Evolutionary conservation across 1,140 invertebrate genomes (phyloP), one percentile per base, ranked within the genome.

Genomic region (Plectrocnemia conspersa): DNA sequence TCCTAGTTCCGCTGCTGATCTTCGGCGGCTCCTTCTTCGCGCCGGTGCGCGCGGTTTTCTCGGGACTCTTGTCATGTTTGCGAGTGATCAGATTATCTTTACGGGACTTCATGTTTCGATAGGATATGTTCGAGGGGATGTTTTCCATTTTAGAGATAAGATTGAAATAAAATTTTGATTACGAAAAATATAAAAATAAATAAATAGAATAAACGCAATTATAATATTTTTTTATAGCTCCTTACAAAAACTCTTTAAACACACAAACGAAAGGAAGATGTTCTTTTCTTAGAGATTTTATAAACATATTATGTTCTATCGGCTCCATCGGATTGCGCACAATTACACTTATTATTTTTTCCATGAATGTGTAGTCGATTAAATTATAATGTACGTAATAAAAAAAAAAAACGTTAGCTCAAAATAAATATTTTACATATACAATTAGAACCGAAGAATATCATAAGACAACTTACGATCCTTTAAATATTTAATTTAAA

Each of bases 41-140:
- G 1, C 29, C 32, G 13, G 56, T 52, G 2, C 54, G 44, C 10
- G 48, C 23, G 5, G 52, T 71, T 63, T 76, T 76, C 63, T 76
- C 74, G 3, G 74, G 74, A 44, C 68, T 71, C 61, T 74, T 74
- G 62, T 76, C 74, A 62, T 73, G 70, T 54, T 76, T 76, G 50
- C 74, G 65, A n/a, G 74, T 54, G 22, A 59, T 46, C 15, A 59
- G 46, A 24, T 58, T 59, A 9, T 62, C 60, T 41, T 62, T 62
- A 1, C 60, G 48, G n/a, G 53, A 35, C 61, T 73, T 74, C 4
- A 38, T 36, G 62, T 62, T 71, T 48, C 74, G 63, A 59, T 72
- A 61, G 38, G 69, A 67, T 59, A 70, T 64, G 52, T 73, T 74
- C 16, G 71, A 73, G 58, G 71, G 64, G 65, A 73, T 70, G 67